Percentiles rank a stretch among this genome's conserved stretches.
These are phyloP conservation scores for Pseudomyrmex dendroicus DNA, from an alignment of 1,140 invertebrate genomes.

Conservation along the genomic window DNA sequence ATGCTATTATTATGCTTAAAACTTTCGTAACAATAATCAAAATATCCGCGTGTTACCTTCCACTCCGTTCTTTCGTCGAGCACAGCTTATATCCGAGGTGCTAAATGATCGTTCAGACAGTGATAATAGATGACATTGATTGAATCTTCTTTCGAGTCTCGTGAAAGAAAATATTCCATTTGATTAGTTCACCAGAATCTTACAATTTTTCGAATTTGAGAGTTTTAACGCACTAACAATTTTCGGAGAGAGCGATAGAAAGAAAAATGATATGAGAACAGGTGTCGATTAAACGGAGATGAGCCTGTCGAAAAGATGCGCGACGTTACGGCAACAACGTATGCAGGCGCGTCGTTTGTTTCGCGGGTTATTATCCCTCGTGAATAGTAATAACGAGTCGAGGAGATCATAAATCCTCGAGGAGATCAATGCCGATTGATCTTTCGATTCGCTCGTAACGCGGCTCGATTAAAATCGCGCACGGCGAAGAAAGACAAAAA, in stretches of 20 bases:
- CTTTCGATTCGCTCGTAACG: slow-evolving; percentile 64
- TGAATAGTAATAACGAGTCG: slow-evolving; percentile 57
- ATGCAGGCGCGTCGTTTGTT: slow-evolving; percentile 44
- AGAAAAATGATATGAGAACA: not conserved
- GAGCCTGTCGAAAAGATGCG: slow-evolving; percentile 21
- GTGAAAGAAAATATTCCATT: not conserved
- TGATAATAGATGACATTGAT: slow-evolving; percentile 8
- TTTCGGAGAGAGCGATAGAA: not conserved
- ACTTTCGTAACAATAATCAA: slow-evolving; percentile 73
- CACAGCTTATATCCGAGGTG: slow-evolving; percentile 14
- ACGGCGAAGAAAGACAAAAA: not conserved
- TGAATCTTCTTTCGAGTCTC: not conserved
- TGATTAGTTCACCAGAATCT: too few relatives aligned
- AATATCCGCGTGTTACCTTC: slow-evolving; percentile 24
- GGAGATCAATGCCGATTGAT: slow-evolving; percentile 60
- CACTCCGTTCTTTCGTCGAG: not conserved
- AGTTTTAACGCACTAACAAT: not conserved
- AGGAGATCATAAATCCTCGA: slow-evolving; percentile 48
- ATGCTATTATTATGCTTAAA: slow-evolving; percentile 74
- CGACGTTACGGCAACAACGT: slow-evolving; percentile 11
- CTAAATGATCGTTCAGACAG: slow-evolving; percentile 33
- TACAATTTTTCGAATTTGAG: not conserved
- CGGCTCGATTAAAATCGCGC: slow-evolving; percentile 68
- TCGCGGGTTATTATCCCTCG: slow-evolving; percentile 54
- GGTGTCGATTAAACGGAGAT: not conserved